Evolutionary conservation across 1,140 invertebrate genomes (phyloP).

Genomic region (Brachionus koreanus): DNA sequence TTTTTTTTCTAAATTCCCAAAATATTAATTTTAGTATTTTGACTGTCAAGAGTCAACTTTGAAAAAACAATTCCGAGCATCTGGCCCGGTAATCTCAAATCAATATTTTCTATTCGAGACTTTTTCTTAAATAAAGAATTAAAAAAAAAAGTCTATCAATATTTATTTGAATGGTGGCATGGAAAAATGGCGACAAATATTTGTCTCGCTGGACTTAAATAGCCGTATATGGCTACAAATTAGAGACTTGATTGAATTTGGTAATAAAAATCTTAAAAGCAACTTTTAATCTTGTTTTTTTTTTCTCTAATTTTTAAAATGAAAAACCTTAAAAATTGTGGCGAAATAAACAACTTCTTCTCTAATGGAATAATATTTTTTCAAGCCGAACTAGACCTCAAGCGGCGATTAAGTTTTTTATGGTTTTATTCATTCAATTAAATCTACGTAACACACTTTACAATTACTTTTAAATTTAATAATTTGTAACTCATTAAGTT

Average conservation of each 20-base stretch:
- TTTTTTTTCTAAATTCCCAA: neutral
- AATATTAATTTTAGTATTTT: neutral
- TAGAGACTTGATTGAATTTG: neutral
- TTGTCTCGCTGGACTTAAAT: neutral
- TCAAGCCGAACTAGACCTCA: neutral
- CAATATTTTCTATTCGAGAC: constrained; percentile 8
- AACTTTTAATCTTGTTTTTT: constrained; percentile 6
- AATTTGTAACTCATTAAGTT: neutral
- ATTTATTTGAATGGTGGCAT: too few species aligned
- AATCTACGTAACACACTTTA: neutral
- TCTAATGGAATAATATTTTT: constrained; percentile 15
- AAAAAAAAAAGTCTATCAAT: neutral
- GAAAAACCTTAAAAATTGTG: constrained; percentile 15
- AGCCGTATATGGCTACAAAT: neutral
- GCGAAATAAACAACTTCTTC: constrained; percentile 5
- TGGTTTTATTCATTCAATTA: neutral
- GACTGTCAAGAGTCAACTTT: neutral
- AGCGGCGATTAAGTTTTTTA: constrained; percentile 18
- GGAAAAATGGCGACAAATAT: neutral
- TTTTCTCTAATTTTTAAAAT: neutral
- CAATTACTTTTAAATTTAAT: constrained; percentile 4
- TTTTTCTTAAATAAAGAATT: neutral
- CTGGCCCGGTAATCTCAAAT: neutral
- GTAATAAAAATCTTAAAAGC: neutral
- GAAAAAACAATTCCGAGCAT: neutral